A percentile compares a stretch with the other conserved stretches of the same genome.
phyloP scores from a whole-genome alignment of 2,113 vertebrate genomes.

The Centrocercus urophasianus region DNA sequence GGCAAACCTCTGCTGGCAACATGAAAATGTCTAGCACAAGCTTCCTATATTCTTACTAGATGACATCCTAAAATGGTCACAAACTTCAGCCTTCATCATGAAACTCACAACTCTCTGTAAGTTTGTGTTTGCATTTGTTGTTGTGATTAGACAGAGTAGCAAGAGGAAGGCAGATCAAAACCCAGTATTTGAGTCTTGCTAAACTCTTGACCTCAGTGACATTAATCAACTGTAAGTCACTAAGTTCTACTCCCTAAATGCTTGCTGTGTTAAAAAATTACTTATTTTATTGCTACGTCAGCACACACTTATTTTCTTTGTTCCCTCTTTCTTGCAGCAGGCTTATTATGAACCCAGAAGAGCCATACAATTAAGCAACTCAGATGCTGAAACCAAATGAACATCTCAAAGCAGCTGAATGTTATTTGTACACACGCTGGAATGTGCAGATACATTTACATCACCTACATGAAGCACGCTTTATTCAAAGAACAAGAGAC shows the following conservation, averaged over 20 bases:
- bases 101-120: neutral
- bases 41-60: neutral
- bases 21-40: neutral
- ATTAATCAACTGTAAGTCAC: neutral
- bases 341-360: neutral
- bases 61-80: neutral
- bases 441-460: neutral
- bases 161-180: neutral
- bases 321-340: neutral
- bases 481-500: slow-evolving; percentile 7
- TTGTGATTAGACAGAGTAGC: neutral
- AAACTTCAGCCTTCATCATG: neutral
- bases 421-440: neutral
- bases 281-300: neutral
- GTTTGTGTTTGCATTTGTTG: neutral
- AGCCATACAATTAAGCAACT: neutral
- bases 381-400: neutral
- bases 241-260: neutral
- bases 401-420: neutral
- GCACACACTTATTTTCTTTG: neutral
- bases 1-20: neutral
- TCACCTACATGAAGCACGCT: neutral
- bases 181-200: neutral
- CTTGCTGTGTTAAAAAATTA: neutral
- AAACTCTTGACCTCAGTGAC: neutral